Percentiles rank a stretch among this genome's conserved stretches.
phyloP scores from a whole-genome alignment of 2,888 invertebrate genomes.

The Trypoxylon attenuatum region DNA sequence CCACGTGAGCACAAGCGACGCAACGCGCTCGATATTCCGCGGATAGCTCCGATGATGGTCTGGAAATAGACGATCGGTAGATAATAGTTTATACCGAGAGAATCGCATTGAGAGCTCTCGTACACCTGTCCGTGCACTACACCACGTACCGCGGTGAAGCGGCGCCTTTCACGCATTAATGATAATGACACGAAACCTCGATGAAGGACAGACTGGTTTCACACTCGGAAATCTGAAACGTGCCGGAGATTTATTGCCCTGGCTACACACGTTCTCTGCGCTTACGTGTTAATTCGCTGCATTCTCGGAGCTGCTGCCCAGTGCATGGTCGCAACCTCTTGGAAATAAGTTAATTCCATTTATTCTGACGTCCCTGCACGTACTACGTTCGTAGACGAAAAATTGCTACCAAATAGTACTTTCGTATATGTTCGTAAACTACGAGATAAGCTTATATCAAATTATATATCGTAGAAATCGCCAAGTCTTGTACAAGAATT shows the following conservation, averaged over 20 bases:
- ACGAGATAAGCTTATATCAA: not conserved
- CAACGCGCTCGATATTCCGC: no score
- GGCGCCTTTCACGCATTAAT: constrained; percentile 55
- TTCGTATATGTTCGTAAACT: no score
- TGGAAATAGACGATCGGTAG: constrained; percentile 15
- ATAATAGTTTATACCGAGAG: constrained; percentile 29
- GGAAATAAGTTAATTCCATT: constrained; percentile 24
- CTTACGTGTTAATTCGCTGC: constrained; percentile 46
- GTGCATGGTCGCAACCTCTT: constrained; percentile 13
- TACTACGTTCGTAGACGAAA: constrained; percentile 3
- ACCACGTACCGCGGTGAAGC: constrained; percentile 22
- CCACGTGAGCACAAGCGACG: no score
- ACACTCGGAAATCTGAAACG: constrained; percentile 53
- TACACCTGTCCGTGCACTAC: constrained; percentile 36
- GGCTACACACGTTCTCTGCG: constrained; percentile 33
- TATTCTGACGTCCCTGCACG: constrained; percentile 28
- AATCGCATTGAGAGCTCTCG: constrained; percentile 33
- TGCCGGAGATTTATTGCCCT: constrained; percentile 51
- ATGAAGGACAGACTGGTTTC: constrained; percentile 53
- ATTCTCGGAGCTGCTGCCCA: constrained; percentile 23
- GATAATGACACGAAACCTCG: constrained; percentile 53
- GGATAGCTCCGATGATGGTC: not conserved
- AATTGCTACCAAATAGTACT: not conserved
- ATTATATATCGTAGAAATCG: not conserved
- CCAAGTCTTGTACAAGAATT: not conserved